Conservation (phyloP, 2,113 vertebrate genomes). For the Glaucidium brasilianum region DNA sequence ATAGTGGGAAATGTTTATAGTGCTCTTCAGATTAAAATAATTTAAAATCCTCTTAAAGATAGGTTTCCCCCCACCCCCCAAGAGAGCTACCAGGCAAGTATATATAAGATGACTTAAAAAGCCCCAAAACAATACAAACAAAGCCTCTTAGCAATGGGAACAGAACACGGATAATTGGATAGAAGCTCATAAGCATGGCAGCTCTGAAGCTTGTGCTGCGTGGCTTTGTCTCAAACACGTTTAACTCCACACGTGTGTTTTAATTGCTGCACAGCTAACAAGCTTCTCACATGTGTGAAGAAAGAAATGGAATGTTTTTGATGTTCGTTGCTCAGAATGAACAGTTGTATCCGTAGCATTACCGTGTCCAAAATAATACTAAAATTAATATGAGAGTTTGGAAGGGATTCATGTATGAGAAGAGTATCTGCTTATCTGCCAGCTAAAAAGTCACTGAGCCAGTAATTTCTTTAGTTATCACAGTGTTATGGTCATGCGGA, state of each 20-base stretch:
- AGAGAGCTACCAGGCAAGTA: neutral
- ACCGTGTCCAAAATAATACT: neutral
- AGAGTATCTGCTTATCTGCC: neutral
- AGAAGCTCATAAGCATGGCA: neutral
- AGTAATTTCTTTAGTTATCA: neutral
- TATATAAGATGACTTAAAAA: neutral
- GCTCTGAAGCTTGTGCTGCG: neutral
- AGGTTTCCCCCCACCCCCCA: rapidly evolving
- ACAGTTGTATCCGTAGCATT: neutral
- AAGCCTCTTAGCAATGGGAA: neutral
- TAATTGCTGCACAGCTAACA: neutral
- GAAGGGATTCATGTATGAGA: neutral
- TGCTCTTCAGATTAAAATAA: constrained; percentile 17
- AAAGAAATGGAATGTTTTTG: neutral
- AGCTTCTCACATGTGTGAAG: neutral
- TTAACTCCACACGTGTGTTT: rapidly evolving
- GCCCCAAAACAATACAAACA: neutral
- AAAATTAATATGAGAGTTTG: neutral
- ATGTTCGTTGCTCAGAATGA: neutral
- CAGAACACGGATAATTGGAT: neutral
- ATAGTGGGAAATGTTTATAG: neutral
- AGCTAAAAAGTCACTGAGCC: neutral
- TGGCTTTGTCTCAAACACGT: neutral
- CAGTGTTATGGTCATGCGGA: neutral
- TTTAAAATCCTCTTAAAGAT: constrained; percentile 27